These are phyloP conservation scores for Plagodis pulveraria DNA, from an alignment of 2,888 invertebrate species.

Conservation along the genomic window DNA sequence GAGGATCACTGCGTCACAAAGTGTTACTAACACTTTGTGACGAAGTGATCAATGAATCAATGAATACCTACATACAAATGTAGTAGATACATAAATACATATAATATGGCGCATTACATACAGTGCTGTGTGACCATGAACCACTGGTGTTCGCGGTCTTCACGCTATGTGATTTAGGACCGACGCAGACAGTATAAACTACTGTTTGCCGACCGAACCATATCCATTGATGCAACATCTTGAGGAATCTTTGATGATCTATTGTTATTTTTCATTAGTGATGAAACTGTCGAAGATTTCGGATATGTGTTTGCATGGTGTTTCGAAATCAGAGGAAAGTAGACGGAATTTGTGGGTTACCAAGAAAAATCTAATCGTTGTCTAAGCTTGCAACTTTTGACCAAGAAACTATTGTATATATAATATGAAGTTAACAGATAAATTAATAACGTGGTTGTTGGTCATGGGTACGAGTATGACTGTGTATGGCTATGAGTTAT, in stretches of 20 bases:
- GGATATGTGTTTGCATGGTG: slow-evolving; percentile 25
- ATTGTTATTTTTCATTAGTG: slow-evolving; percentile 77
- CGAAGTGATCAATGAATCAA: too few relatives aligned
- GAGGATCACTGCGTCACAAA: too few relatives aligned
- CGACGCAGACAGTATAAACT: slow-evolving; percentile 41
- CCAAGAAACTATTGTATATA: too few relatives aligned
- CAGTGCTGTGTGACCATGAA: slow-evolving; percentile 62
- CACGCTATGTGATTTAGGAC: slow-evolving; percentile 60
- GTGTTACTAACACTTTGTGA: too few relatives aligned
- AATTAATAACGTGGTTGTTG: too few relatives aligned
- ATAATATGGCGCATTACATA: background rate
- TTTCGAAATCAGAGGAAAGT: slow-evolving; percentile 13
- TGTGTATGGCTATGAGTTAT: too few relatives aligned
- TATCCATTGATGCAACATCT: slow-evolving; percentile 58
- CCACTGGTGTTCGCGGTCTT: slow-evolving; percentile 58
- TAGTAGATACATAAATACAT: too few relatives aligned
- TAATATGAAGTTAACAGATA: too few relatives aligned
- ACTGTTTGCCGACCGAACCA: slow-evolving; percentile 58
- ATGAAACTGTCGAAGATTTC: slow-evolving; percentile 56
- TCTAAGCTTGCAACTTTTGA: background rate
- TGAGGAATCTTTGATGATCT: slow-evolving; percentile 69
- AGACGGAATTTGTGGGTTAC: background rate
- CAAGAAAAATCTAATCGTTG: background rate
- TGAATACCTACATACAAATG: too few relatives aligned
- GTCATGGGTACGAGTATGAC: too few relatives aligned